phyloP scores from a whole-genome alignment of 2,113 vertebrate genomes.

The Sinocyclocheilus anshuiensis region DNA sequence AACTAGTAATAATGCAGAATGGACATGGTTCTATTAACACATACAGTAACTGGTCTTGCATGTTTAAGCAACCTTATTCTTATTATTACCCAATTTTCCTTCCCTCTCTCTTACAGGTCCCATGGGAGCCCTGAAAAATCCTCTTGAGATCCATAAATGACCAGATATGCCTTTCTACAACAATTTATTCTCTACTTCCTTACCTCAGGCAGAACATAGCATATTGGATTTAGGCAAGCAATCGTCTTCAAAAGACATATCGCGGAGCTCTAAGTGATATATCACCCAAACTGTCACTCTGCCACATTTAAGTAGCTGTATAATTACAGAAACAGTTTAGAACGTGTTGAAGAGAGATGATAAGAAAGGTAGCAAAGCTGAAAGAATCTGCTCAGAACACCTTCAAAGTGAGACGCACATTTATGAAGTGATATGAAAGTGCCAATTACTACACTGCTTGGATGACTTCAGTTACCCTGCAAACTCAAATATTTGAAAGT shows the following conservation, averaged over 20 bases:
- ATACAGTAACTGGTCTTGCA: conserved; percentile 23
- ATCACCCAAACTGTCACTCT: conserved; percentile 23
- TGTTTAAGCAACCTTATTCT: conserved; percentile 61
- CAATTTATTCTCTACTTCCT: conserved; percentile 30
- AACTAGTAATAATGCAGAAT: background rate
- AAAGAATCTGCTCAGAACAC: conserved; percentile 33
- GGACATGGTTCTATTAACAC: background rate
- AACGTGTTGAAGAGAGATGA: conserved; percentile 45
- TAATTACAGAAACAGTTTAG: conserved; percentile 49
- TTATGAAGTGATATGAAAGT: conserved; percentile 51
- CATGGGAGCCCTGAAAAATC: conserved; percentile 38
- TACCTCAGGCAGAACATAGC: conserved; percentile 8
- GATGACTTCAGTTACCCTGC: background rate
- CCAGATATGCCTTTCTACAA: conserved; percentile 28
- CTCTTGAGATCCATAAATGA: conserved; percentile 52
- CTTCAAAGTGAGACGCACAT: conserved; percentile 45
- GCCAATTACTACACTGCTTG: conserved; percentile 24
- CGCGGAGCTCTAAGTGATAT: conserved; percentile 44
- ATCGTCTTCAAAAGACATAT: conserved; percentile 22
- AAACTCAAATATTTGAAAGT: conserved; percentile 29
- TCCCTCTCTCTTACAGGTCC: conserved; percentile 48
- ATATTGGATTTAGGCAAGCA: conserved; percentile 35
- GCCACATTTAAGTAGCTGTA: conserved; percentile 53
- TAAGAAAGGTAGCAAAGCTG: conserved; percentile 38
- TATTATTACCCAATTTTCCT: conserved; percentile 49